Conservation (phyloP, 2,797 vertebrate genomes). For the Vultur gryphus region DNA sequence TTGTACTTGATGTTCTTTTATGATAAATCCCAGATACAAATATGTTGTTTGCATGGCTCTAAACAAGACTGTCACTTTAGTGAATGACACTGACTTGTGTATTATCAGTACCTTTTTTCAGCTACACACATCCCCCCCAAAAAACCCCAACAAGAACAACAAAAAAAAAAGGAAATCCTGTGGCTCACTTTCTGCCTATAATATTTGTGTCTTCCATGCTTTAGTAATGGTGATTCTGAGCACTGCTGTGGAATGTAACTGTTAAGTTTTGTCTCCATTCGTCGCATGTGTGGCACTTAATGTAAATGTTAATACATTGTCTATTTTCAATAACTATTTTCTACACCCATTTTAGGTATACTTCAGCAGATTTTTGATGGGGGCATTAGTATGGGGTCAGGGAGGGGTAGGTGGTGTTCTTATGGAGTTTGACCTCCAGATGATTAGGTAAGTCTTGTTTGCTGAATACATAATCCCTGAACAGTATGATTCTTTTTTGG, state of each 20-base stretch:
- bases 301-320: background rate
- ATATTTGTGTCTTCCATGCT: background rate
- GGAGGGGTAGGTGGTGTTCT: background rate
- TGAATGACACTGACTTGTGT: background rate
- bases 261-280: background rate
- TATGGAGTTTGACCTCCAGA: background rate
- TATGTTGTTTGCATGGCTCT: background rate
- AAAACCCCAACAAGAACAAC: background rate
- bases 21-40: background rate
- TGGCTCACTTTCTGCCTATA: background rate
- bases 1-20: background rate
- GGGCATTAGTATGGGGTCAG: background rate
- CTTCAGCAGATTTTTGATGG: background rate
- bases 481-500: constrained; percentile 3
- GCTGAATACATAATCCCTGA: background rate
- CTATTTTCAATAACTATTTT: background rate
- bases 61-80: background rate
- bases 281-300: background rate
- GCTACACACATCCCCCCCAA: accelerated
- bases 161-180: background rate
- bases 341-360: background rate
- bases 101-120: background rate
- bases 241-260: background rate
- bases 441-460: constrained; percentile 18
- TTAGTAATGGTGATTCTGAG: background rate